Base-by-base conservation (phyloP, 2,797 vertebrate species). In the Iguana delicatissima region DNA sequence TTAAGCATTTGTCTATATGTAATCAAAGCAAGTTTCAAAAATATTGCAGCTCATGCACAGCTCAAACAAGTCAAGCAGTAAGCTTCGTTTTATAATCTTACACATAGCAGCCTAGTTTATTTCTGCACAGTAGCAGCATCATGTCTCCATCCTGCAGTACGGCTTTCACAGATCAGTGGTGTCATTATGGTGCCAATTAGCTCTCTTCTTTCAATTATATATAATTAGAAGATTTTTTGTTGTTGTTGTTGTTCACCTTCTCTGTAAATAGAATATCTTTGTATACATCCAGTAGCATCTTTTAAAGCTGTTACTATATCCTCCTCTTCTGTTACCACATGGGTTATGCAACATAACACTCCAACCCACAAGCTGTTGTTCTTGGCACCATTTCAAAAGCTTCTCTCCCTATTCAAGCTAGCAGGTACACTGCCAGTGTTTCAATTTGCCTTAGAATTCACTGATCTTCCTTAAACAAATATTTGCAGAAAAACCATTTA, bases 311-410 rank as follows among this genome's bases (percentile, higher is more conserved):
- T 77, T 73, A 72, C 38, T 90, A 72, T 85, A 77, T 77, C 59
- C 35, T 64, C 80, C 24, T 38, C 59, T 83, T 83, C 87, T 88
- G 24, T 77, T 59, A 50, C 26, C 59, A n/a, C 29, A 26, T 86
- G 42, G 67, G 22, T 59, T 83, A 35, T 82, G 50, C 84, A 82
- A 55, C 13, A 20, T 83, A 26, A 80, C 80, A 42, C 32, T 86
- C 83, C 84, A 83, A 26, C 42, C 35, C n/a, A 35, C 73, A 90
- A 90, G 72, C 87, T 90, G 52, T 86, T 67, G 80, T 29, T 85
- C 79, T 91, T 92, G 85, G 67, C 82, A 76, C 50, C 67, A 46
- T 87, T 91, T 92, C 76, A 91, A 79, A 84, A 87, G 10, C 32
- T 59, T 67, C 69, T 46, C 26, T 67, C 22, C 69, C 74, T 87